These are phyloP conservation scores for Corythoichthys intestinalis DNA, from an alignment of 2,113 vertebrate species.

Conservation along the genomic window DNA sequence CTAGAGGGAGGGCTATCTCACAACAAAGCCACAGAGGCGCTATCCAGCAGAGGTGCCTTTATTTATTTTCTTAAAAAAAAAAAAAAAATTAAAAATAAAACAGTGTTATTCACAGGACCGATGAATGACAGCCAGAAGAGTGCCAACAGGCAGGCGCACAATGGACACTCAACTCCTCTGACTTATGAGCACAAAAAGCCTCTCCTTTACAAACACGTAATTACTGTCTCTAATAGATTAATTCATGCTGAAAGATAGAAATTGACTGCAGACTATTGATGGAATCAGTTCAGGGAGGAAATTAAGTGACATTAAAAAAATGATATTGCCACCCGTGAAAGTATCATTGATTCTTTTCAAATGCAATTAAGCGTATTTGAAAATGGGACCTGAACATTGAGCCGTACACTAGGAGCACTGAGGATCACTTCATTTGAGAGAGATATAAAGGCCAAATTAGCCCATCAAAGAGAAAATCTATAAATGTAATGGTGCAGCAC, in stretches of 20 bases:
- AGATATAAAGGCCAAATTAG: conserved; percentile 74
- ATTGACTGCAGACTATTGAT: conserved; percentile 65
- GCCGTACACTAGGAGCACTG: conserved; percentile 45
- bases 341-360: conserved; percentile 70
- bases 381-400: conserved; percentile 57
- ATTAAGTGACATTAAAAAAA: conserved; percentile 71
- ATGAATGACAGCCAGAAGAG: conserved; percentile 61
- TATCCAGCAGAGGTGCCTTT: conserved; percentile 36
- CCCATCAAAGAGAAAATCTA: conserved; percentile 74
- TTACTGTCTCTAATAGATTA: conserved; percentile 69
- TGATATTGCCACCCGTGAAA: conserved; percentile 63
- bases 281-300: conserved; percentile 65
- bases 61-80: conserved; percentile 49
- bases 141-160: conserved; percentile 47
- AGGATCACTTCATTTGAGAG: conserved; percentile 71
- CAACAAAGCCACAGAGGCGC: conserved; percentile 54
- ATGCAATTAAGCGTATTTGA: conserved; percentile 72
- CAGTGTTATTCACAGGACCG: conserved; percentile 59
- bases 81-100: no score
- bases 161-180: conserved; percentile 45
- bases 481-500: conserved; percentile 68
- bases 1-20: conserved; percentile 77
- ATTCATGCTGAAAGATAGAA: conserved; percentile 68
- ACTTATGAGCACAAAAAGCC: conserved; percentile 43
- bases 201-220: conserved; percentile 63